Evolutionary conservation across 2,888 invertebrate genomes (phyloP), one percentile per base, ranked within the genome.

Genomic region (Monochamus alternatus): DNA sequence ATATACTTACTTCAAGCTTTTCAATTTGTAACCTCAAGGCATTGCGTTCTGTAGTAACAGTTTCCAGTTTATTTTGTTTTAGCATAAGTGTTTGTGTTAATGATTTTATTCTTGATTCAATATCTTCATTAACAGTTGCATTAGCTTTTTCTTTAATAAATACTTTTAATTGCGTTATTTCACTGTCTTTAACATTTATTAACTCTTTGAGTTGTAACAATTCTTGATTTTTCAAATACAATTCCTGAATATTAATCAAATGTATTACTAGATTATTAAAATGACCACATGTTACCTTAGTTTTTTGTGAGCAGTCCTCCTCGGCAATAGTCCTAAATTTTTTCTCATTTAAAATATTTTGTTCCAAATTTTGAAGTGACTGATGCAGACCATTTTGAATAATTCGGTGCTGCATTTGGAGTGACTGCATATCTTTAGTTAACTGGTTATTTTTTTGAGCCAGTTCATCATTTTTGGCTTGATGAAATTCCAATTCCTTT

Each of bases 61-160:
- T 91, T 87, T 98, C 97, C n/a, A 98, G 90, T 81, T 93, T 92
- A 60, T 94, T 94, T 88, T 98, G 98, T 86, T 96, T 97, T 85
- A 94, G 92, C 73, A 97, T 95, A 51, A 98, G 90, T 62, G 94
- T 95, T 86, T 97, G 94, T 0, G 97, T 97, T 14, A 97, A 89
- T 1, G 91, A 89, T 64, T 92, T 90, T 9, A 94, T 88, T 63
- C 91, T 88, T 38, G 85, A 85, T 79, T 89, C 89, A 68, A 87
- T 82, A 89, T 91, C 85, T 89, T 90, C 82, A 91, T 84, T 87
- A 91, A 91, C 91, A 91, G 82, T 75, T 84, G 63, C 63, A 62
- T 81, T 82, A 43, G 85, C 84, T 78, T 88, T 89, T 63, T 87
- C 87, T 76, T 86, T 87, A 64, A 89, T 78, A 73, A 89, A 87